Base-by-base conservation (phyloP, 2,113 vertebrate species). In the Pipra filicauda region DNA sequence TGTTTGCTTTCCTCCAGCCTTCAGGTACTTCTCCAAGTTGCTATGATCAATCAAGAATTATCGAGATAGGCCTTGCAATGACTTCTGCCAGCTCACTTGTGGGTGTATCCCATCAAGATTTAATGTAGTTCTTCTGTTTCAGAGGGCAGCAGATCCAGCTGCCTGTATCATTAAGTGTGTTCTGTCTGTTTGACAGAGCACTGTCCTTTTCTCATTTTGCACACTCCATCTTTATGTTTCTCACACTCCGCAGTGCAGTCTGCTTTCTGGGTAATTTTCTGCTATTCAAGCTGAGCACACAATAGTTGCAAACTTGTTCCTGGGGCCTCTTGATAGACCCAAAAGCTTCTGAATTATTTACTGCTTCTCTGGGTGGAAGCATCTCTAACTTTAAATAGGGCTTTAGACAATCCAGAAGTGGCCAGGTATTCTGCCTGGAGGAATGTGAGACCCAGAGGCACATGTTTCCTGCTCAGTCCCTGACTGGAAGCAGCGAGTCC, bases 121-220 rank as follows among this genome's bases (percentile, higher is more conserved):
- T 89, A 69, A 33, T 62, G 33, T 4, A 27, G 35, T 79, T 14
- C 10, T 74, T 78, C 51, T 74, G 39, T 61, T 92, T 70, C 7
- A 3, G 59, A 91, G 69, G 43, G 59, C 66, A 58, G 72, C 31
- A 80, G 33, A 65, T 89, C 46, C 76, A 52, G 28, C 91, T 89
- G 69, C 46, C 76, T 77, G 31, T 58, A 54, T 58, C 72, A 33
- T 90, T 64, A 35, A 81, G 35, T 0, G 0, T 57, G 35, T 76
- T 85, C 82, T 88, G 43, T 74, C 62, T 69, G 3, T 83, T 62
- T 81, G 89, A 91, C 69, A 89, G 76, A 89, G 58, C 46, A 46
- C 77, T n/a, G 44, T 70, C 46, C 37, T 92, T 70, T 94, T 85
- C 73, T 94, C 51, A 74, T 95, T 91, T 77, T 85, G 62, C 23